Evolutionary conservation across 2,888 invertebrate genomes (phyloP), one percentile per base, ranked within the genome.

Genomic region (Patella depressa): DNA sequence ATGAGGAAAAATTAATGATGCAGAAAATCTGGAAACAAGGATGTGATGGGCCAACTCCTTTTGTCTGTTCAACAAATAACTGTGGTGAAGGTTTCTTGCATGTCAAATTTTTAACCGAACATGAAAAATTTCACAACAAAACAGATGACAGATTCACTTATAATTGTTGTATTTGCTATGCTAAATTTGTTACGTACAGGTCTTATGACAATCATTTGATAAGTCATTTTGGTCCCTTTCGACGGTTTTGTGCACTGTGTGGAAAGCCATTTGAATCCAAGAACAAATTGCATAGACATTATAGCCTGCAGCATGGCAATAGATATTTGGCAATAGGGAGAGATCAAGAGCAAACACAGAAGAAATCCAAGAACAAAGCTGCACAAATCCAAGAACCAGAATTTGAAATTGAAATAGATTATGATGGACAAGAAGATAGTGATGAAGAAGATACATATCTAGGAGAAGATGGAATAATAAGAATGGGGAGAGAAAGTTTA

Each of bases 371-470:
- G 45, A 45, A 45, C 45, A 45, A 45, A 45, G 45, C 45, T 45
- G 45, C 45, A 45, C 5, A 45, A 45, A 45, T 45, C 45, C 45
- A 45, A 45, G 45, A 45, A 45, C 45, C 45, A 45, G 65, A 65
- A 3, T 65, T 65, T 65, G 65, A 65, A 65, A 65, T 65, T 24
- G 65, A 65, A 65, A 65, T 65, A 24, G 65, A 65, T 65, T 65
- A 12, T 19, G 65, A 65, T 14, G 45, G 45, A 45, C 45, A 45
- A 45, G 45, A 45, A 45, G 45, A 45, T 7, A 45, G 9, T 45
- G 45, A 45, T 1, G 9, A 45, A 45, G 45, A 45, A 45, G 45
- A 45, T 7, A 9, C 45, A 45, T 7, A 9, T 45, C 45, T 9
- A 45, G 45, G 45, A 7, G 45, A 45, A 45, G 45, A 45, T 45